Base-by-base conservation (phyloP, 2,888 invertebrate genomes). In the Capitulum mitella region DNA sequence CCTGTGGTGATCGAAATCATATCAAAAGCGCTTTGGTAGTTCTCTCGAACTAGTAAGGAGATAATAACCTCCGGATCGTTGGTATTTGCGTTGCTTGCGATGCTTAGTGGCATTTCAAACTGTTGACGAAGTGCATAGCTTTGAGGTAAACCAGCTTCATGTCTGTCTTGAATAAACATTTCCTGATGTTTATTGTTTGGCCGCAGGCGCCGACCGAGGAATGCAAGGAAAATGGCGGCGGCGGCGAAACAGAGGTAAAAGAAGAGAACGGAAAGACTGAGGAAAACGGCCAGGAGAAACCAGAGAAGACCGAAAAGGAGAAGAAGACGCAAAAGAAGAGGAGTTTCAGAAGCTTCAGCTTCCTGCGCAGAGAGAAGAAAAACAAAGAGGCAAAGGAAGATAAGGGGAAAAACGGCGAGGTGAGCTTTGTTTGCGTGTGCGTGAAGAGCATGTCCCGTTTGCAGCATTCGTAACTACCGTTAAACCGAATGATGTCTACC, bases 281-380 rank as follows among this genome's bases (percentile, higher is more conserved):
- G 26, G 37, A 70, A 26, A 40, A 37, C 70, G 40, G 40, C 26
- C 34, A 70, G 70, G 70, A 70, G 40, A 26, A 70, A 26, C 22
- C 26, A 6, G 34, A 34, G 34, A 64, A 64, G 34, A 19, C 5
- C 0, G 64, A 6, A 16, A 58, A 58, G 40, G 40, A 70, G 70
- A 40, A 70, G 70, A 70, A 70, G 70, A 40, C 34, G 22, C 37
- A 70, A 40, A 70, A 70, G 70, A 70, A 70, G 70, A 22, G 40
- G 26, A 70, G 70, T 26, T 70, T 70, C 70, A 34, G 70, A 8
- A 70, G 70, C 70, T 70, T 70, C 70, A 70, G 70, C 40, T 70
- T 70, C 70, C 70, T 70, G 19, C 70, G 70, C 29, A 19, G 70
- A 40, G 70, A 70, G 26, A 70, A 70, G 70, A 70, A 70, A 12